These are phyloP conservation scores for Dasysyrphus albostriatus DNA, from an alignment of 2,888 invertebrate species.

Conservation along the genomic window DNA sequence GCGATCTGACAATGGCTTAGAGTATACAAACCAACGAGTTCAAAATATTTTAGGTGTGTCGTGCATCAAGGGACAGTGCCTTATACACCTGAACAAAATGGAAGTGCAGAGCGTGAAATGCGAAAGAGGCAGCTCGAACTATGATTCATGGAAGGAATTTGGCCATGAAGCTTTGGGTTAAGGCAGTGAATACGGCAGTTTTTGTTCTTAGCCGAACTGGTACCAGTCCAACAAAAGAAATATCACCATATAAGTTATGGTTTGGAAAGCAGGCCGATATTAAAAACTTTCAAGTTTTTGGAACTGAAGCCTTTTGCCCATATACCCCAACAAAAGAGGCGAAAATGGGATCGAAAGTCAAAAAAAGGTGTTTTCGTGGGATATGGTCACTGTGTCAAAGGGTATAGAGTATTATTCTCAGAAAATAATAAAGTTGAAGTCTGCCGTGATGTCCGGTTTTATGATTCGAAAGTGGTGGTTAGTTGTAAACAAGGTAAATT, in stretches of 20 bases:
- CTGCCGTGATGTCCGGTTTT: constrained; percentile 59
- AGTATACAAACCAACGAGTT: constrained; percentile 77
- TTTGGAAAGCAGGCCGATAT: constrained; percentile 53
- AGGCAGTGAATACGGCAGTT: constrained; percentile 80
- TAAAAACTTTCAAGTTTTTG: constrained; percentile 79
- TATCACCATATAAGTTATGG: constrained; percentile 78
- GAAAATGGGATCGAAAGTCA: constrained; percentile 80
- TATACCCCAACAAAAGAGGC: constrained; percentile 77
- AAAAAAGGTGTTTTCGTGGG: constrained; percentile 76
- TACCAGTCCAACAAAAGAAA: constrained; percentile 71
- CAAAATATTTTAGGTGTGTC: constrained; percentile 77
- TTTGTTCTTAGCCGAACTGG: constrained; percentile 80
- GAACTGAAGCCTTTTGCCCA: constrained; percentile 79
- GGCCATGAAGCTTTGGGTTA: constrained; percentile 80
- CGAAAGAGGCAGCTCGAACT: constrained; percentile 79
- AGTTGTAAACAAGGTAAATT: constrained; percentile 3
- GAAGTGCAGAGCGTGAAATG: constrained; percentile 80
- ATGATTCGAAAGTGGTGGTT: constrained; percentile 11
- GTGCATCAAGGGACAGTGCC: constrained; percentile 76
- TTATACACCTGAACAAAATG: constrained; percentile 81
- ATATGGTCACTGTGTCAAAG: constrained; percentile 76
- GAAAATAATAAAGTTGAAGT: constrained; percentile 54
- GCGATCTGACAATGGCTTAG: constrained; percentile 78
- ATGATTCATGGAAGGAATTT: too few species aligned
- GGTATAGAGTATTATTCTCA: constrained; percentile 76